Percentiles rank a stretch among this genome's conserved stretches.
Evolutionary conservation across 2,888 invertebrate species (phyloP).

Genomic region (Parasteatoda lunata): DNA sequence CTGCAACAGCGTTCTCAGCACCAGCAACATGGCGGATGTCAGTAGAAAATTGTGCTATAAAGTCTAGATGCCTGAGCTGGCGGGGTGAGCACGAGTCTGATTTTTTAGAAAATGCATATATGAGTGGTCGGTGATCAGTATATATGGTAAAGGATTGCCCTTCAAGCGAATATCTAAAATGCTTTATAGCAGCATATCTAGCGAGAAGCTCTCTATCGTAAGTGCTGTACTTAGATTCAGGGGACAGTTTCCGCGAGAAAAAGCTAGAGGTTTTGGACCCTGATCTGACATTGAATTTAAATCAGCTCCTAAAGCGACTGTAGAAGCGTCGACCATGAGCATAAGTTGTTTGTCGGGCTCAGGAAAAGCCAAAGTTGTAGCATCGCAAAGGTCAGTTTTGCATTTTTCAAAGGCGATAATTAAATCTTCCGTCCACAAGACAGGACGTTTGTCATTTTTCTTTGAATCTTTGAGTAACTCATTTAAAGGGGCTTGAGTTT

Average conservation of each 20-base stretch:
- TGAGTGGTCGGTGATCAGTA: not conserved
- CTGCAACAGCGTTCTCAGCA: too few species aligned
- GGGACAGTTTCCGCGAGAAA: not conserved
- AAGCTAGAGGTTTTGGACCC: not conserved
- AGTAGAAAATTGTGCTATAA: too few species aligned
- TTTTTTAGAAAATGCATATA: too few species aligned
- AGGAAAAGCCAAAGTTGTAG: not conserved
- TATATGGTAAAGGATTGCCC: not conserved
- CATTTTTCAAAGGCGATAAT: not conserved
- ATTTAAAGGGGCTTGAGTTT: not conserved
- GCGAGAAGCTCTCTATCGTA: not conserved
- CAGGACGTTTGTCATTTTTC: not conserved
- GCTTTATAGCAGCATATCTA: not conserved
- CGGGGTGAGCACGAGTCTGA: too few species aligned
- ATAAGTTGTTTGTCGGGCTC: not conserved
- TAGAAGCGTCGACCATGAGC: not conserved
- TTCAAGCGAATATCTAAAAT: not conserved
- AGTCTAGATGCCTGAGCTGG: too few species aligned
- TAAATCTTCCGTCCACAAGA: not conserved
- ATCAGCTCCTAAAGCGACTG: not conserved
- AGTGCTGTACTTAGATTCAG: not conserved
- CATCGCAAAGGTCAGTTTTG: not conserved
- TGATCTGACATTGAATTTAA: not conserved
- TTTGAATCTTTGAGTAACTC: too few species aligned
- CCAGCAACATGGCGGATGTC: too few species aligned